A percentile compares a stretch with the other conserved stretches of the same genome.
Evolutionary conservation across 2,113 vertebrate species (phyloP).

Genomic region (Brevimyrus niger): DNA sequence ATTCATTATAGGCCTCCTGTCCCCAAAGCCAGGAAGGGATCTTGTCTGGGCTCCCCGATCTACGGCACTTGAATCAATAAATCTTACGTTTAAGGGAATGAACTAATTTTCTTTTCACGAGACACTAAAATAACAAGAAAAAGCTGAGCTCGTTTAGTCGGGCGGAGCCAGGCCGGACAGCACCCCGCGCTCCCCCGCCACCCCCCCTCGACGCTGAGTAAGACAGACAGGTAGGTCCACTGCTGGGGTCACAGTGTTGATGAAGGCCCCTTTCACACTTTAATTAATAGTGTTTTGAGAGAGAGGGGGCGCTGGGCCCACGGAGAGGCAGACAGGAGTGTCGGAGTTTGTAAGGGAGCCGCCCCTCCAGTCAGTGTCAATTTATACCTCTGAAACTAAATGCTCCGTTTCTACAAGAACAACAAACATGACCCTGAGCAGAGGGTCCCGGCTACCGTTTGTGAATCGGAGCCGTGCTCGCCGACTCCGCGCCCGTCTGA

Average conservation of each 20-base stretch:
- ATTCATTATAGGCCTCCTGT: slow-evolving; percentile 49
- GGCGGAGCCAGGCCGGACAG: slow-evolving; percentile 19
- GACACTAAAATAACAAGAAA: slow-evolving; percentile 44
- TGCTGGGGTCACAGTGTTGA: slow-evolving; percentile 53
- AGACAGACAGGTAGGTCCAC: slow-evolving; percentile 58
- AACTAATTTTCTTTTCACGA: slow-evolving; percentile 55
- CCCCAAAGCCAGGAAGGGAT: slow-evolving; percentile 34
- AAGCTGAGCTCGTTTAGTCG: neutral
- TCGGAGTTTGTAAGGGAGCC: slow-evolving; percentile 4
- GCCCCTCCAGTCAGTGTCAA: slow-evolving; percentile 49
- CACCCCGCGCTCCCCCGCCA: slow-evolving; percentile 29
- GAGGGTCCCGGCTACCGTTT: slow-evolving; percentile 56
- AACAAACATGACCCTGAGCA: slow-evolving; percentile 64
- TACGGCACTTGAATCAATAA: slow-evolving; percentile 56
- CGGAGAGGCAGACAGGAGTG: slow-evolving; percentile 22
- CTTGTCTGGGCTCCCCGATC: slow-evolving; percentile 47
- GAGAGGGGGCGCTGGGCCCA: slow-evolving; percentile 46
- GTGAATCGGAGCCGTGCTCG: slow-evolving; percentile 48
- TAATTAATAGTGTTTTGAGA: slow-evolving; percentile 67
- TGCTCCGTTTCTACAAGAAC: slow-evolving; percentile 57
- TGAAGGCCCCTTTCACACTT: slow-evolving; percentile 67
- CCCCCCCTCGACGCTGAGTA: slow-evolving; percentile 51
- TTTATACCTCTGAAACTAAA: slow-evolving; percentile 57
- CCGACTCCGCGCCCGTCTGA: slow-evolving; percentile 47
- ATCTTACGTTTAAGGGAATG: slow-evolving; percentile 50